A percentile compares a stretch with the other conserved stretches of the same genome.
phyloP scores from a whole-genome alignment of 64 coral and sea anemone genomes.

The Montipora cactus region DNA sequence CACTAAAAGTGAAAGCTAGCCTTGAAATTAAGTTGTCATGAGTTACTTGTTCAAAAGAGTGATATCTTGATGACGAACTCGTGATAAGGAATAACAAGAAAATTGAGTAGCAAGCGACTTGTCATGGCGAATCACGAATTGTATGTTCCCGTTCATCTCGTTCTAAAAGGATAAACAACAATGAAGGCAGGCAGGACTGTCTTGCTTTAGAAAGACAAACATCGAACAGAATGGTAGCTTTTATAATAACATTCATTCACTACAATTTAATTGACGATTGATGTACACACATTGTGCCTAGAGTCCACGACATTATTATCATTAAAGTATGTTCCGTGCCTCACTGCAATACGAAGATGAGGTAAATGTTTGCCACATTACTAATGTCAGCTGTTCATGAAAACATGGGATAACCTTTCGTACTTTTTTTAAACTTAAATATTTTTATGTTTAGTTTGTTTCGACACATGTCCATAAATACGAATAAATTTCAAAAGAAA shows the following conservation, averaged over 20 bases:
- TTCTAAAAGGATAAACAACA: conserved; percentile 15
- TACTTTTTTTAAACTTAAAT: conserved; percentile 48
- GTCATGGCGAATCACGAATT: conserved; percentile 23
- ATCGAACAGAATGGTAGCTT: conserved; percentile 35
- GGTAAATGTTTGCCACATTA: conserved; percentile 13
- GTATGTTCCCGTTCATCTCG: neutral
- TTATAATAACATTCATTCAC: conserved; percentile 51
- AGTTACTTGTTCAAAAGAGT: conserved; percentile 18
- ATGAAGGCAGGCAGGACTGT: conserved; percentile 32
- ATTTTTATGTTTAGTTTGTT: conserved; percentile 47
- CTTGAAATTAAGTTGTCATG: conserved; percentile 39
- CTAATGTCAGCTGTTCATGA: conserved; percentile 41
- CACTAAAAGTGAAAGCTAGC: conserved; percentile 46
- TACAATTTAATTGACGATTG: conserved; percentile 52
- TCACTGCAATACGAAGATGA: conserved; percentile 36
- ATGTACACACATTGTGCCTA: conserved; percentile 44
- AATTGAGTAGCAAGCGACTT: conserved; percentile 37
- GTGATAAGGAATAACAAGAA: conserved; percentile 38
- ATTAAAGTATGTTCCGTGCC: conserved; percentile 43
- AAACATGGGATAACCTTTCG: conserved; percentile 17
- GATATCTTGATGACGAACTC: conserved; percentile 44
- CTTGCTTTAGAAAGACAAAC: conserved; percentile 17
- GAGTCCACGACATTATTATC: conserved; percentile 19
- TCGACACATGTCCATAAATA: conserved; percentile 36
- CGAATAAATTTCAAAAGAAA: conserved; percentile 42